phyloP scores from a whole-genome alignment of 2,113 vertebrate genomes.

The Hystrix cristata region DNA sequence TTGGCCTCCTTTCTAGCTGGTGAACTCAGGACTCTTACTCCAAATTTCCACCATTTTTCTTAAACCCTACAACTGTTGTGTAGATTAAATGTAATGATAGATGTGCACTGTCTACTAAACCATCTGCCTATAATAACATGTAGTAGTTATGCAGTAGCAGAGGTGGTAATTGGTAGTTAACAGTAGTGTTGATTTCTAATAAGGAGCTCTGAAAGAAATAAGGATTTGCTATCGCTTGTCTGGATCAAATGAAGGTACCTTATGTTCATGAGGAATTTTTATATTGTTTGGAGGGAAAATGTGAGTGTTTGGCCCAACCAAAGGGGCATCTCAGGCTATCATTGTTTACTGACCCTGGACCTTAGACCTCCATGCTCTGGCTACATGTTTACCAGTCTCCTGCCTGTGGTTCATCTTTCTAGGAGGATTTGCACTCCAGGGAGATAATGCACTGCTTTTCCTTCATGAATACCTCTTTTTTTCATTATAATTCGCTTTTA shows the following conservation, averaged over 20 bases:
- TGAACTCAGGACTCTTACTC: not conserved
- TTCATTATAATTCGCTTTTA: constrained; percentile 11
- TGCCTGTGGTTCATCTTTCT: not conserved
- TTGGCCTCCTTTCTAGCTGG: not conserved
- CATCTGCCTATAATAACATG: not conserved
- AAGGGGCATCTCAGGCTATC: not conserved
- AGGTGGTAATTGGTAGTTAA: not conserved
- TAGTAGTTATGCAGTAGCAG: not conserved
- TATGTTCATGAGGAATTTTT: not conserved
- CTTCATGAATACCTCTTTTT: not conserved
- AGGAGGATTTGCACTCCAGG: not conserved
- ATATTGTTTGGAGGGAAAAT: not conserved
- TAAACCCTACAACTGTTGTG: not conserved
- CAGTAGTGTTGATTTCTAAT: not conserved
- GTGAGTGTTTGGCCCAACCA: not conserved
- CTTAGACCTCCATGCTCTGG: not conserved
- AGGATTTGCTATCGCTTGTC: not conserved
- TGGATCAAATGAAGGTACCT: not conserved
- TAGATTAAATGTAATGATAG: not conserved
- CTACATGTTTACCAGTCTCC: not conserved
- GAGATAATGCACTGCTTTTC: not conserved
- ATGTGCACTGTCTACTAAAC: not conserved
- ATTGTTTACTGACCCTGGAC: not conserved
- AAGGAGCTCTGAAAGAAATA: not conserved
- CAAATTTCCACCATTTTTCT: constrained; percentile 26